Evolutionary conservation across 1,140 invertebrate species (phyloP).

Genomic region (Brachionus koreanus): DNA sequence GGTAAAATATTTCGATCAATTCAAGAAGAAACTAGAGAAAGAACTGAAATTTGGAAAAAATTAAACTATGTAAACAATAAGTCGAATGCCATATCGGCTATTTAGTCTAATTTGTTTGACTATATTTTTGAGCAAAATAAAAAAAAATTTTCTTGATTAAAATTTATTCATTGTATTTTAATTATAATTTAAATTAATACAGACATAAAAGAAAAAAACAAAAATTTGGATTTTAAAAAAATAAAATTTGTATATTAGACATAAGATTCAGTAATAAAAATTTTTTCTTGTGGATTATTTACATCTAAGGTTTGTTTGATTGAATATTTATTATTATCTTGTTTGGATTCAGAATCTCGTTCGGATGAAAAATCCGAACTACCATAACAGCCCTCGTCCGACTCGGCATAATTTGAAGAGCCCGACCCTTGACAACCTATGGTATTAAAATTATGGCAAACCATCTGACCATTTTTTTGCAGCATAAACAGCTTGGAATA

Average conservation of each 20-base stretch:
- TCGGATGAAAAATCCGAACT: constrained; percentile 38
- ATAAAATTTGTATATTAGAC: neutral
- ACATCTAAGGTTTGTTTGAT: neutral
- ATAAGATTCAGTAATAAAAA: neutral
- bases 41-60: neutral
- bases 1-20: neutral
- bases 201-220: too few species aligned
- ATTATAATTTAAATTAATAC: neutral
- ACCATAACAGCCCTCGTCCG: constrained; percentile 27
- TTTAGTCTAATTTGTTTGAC: neutral
- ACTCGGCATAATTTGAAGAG: constrained; percentile 22
- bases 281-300: neutral
- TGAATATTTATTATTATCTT: neutral
- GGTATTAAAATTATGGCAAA: neutral
- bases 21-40: neutral
- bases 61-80: neutral
- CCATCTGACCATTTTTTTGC: constrained; percentile 8
- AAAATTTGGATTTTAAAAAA: neutral
- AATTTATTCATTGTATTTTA: neutral
- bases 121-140: neutral
- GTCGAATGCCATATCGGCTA: constrained; percentile 17
- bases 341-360: neutral
- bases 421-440: neutral
- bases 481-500: neutral
- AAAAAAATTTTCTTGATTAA: neutral